Evolutionary conservation across 2,797 vertebrate genomes (phyloP), one percentile per base, ranked within the genome.

Genomic region (Galaxias olidus): DNA sequence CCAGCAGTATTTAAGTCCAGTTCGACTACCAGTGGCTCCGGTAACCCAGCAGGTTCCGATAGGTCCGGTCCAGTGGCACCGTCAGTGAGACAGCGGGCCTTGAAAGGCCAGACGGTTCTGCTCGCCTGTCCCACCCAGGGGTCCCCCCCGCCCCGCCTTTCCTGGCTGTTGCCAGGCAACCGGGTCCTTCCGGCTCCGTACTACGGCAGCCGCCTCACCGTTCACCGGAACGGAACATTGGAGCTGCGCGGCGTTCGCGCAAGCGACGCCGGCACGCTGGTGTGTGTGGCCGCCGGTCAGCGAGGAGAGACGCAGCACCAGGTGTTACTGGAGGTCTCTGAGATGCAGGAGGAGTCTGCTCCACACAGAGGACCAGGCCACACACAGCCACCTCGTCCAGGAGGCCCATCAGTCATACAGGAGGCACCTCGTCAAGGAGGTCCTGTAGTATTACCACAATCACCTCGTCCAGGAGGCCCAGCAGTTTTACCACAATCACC

Each of bases 101-200:
- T 86, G 0, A 94, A 77, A 47, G 95, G 95, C 14, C 91, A 91
- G 48, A 90, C 81, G 0, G 90, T 95, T 53, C 76, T 94, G 52
- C 83, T 99, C 14, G 90, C 94, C 44, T 99, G 97, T 74, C 88
- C 83, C 8, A 92, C 94, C 1, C 91, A 91, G 42, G 95, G 95
- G 6, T 83, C 91, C 43, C 94, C 94, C 8, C 46, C 86, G 9
- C 94, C 94, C 0, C 90, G 91, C 0, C 82, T 97, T 42, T 63
- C 94, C 49, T 99, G 97, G 97, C 88, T 95, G 42, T 89, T 98
- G 30, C 94, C 95, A 0, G 94, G 94, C 62, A 95, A 96, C 3
- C 91, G 96, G 0, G 85, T 96, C 9, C 81, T 98, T 43, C 93
- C 95, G 0, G 93, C 95, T 10, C 96, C 97, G 0, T 96, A 97